These are phyloP conservation scores for Aphidoletes aphidimyza DNA, from an alignment of 2,888 invertebrate genomes.

Conservation along the genomic window DNA sequence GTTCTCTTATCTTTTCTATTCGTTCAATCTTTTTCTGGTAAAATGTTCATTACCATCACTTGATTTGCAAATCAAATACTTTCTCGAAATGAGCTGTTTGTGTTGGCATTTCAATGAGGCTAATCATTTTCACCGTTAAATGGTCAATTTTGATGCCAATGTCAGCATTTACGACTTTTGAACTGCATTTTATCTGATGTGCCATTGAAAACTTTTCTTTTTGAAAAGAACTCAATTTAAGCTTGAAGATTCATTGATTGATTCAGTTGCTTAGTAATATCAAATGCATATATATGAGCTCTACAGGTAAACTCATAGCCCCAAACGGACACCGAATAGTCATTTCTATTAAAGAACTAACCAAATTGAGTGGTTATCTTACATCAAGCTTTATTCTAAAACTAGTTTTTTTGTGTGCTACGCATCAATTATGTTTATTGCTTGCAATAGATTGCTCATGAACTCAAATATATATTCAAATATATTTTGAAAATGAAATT, in stretches of 20 bases:
- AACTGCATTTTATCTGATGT: neutral
- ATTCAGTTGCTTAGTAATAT: too few species aligned
- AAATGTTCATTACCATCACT: neutral
- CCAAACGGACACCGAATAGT: too few species aligned
- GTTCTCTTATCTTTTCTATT: conserved; percentile 1
- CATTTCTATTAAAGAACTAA: too few species aligned
- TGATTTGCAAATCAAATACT: neutral
- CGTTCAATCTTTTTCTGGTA: neutral
- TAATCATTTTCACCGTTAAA: conserved; percentile 5
- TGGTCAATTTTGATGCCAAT: neutral
- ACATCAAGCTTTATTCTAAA: too few species aligned
- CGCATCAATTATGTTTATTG: too few species aligned
- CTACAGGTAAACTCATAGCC: too few species aligned
- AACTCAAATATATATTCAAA: too few species aligned
- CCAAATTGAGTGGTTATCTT: too few species aligned
- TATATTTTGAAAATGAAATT: too few species aligned
- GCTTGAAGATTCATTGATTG: neutral
- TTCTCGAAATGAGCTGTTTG: neutral
- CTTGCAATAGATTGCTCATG: too few species aligned
- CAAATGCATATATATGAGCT: too few species aligned
- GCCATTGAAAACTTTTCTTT: neutral
- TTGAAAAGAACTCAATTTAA: neutral
- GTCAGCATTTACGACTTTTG: conserved; percentile 25
- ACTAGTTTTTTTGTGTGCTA: too few species aligned
- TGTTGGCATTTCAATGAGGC: neutral